Evolutionary conservation across 2,797 vertebrate species (phyloP).

Genomic region (Ispidina lecontei): DNA sequence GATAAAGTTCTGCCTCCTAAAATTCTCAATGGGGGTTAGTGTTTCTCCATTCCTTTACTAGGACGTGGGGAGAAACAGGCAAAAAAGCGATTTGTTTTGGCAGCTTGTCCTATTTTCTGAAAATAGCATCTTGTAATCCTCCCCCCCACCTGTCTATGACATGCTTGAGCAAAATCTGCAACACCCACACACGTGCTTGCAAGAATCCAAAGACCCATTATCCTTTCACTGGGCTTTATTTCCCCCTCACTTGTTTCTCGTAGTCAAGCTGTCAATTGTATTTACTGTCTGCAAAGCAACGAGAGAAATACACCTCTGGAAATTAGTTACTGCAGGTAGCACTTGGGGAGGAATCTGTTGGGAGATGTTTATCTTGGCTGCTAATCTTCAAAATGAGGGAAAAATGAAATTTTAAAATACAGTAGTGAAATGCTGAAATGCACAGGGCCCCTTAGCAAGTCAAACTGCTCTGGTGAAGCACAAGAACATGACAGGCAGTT

Average conservation of each 20-base stretch:
- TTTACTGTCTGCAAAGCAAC: conserved; percentile 33
- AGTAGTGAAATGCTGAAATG: background rate
- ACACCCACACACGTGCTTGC: background rate
- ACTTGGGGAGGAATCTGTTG: background rate
- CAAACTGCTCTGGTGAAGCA: background rate
- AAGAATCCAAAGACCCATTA: conserved; percentile 25
- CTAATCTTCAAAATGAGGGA: conserved; percentile 11
- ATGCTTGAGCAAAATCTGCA: conserved; percentile 25
- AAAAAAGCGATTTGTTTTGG: background rate
- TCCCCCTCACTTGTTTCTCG: background rate
- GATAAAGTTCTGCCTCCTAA: background rate
- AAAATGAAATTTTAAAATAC: conserved; percentile 17
- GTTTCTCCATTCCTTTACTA: conserved; percentile 9
- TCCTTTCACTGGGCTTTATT: conserved; percentile 1
- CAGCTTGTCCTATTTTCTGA: conserved; percentile 59
- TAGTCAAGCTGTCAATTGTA: background rate
- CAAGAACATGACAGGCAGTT: background rate
- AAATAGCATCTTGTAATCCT: conserved; percentile 58
- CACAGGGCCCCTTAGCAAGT: background rate
- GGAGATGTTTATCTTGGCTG: conserved; percentile 14
- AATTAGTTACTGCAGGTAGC: background rate
- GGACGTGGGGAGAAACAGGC: background rate
- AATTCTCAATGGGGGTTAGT: conserved; percentile 38
- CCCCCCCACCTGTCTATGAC: background rate
- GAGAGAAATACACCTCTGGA: background rate